Evolutionary conservation across 2,797 vertebrate genomes (phyloP).

Genomic region (Danio aesculapii): DNA sequence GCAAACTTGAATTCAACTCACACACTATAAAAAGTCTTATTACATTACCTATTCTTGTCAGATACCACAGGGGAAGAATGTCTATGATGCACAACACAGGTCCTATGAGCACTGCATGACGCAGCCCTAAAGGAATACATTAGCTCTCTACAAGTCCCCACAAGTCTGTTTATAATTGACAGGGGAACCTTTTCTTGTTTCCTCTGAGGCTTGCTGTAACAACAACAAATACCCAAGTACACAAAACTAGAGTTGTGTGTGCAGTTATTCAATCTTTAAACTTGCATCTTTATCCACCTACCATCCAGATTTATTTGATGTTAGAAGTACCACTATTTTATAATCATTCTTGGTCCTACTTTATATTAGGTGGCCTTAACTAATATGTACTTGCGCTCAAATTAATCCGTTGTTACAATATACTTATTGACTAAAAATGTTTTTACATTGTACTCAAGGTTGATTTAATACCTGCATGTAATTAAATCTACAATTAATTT

Average conservation of each 20-base stretch:
- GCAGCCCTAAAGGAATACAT: conserved; percentile 32
- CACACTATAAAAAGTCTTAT: conserved; percentile 46
- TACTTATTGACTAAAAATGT: too few species aligned
- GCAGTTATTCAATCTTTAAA: not conserved
- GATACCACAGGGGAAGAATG: conserved; percentile 31
- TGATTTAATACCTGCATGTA: too few species aligned
- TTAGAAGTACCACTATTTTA: not conserved
- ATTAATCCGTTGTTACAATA: too few species aligned
- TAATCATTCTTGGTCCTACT: too few species aligned
- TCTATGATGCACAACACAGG: conserved; percentile 43
- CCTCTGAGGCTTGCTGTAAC: not conserved
- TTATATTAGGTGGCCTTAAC: too few species aligned
- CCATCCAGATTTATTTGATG: not conserved
- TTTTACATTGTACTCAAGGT: too few species aligned
- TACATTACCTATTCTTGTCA: conserved; percentile 51
- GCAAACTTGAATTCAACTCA: conserved; percentile 29
- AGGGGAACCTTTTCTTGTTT: not conserved
- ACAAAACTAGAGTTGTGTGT: not conserved
- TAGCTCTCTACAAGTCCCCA: not conserved
- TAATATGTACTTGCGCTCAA: too few species aligned
- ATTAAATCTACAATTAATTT: too few species aligned
- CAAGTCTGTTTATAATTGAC: conserved; percentile 23
- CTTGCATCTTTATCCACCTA: not conserved
- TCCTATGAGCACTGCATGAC: conserved; percentile 38
- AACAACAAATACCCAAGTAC: not conserved